Conservation (phyloP, 1,140 invertebrate species). For the Hesperophylax magnus region DNA sequence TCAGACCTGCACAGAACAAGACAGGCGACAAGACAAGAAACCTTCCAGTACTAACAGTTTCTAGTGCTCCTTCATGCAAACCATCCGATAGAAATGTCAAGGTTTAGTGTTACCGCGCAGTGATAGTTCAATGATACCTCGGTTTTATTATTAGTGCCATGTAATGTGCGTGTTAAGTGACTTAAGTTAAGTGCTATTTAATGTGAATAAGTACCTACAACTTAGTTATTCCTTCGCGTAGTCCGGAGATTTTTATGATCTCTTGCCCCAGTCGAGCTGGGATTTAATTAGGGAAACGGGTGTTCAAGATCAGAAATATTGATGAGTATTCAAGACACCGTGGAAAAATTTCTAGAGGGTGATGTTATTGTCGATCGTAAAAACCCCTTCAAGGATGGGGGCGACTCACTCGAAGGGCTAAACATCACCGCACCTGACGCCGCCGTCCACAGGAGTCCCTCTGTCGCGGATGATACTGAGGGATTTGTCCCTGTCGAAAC, state of each 20-base stretch:
- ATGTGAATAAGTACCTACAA: neutral
- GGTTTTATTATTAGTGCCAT: neutral
- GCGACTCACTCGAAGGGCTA: neutral
- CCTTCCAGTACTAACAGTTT: no score
- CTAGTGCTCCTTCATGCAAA: no score
- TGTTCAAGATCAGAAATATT: neutral
- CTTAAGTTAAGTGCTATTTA: neutral
- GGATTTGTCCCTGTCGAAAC: no score
- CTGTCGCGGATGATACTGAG: no score
- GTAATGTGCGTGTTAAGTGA: no score
- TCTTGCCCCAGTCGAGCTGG: neutral
- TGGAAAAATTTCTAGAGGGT: conserved; percentile 32
- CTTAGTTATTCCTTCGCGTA: neutral
- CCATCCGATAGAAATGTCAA: neutral
- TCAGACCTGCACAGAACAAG: no score
- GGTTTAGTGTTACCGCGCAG: neutral
- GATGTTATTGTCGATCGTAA: conserved; percentile 31
- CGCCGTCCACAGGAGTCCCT: no score
- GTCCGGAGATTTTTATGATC: no score
- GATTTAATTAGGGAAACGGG: neutral
- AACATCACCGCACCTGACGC: neutral
- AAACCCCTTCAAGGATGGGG: conserved; percentile 34
- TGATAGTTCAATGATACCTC: conserved; percentile 5
- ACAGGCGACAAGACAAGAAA: no score
- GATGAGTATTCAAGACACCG: conserved; percentile 17